Conservation (phyloP, 2,888 invertebrate species). For the Drosophila eohydei region DNA sequence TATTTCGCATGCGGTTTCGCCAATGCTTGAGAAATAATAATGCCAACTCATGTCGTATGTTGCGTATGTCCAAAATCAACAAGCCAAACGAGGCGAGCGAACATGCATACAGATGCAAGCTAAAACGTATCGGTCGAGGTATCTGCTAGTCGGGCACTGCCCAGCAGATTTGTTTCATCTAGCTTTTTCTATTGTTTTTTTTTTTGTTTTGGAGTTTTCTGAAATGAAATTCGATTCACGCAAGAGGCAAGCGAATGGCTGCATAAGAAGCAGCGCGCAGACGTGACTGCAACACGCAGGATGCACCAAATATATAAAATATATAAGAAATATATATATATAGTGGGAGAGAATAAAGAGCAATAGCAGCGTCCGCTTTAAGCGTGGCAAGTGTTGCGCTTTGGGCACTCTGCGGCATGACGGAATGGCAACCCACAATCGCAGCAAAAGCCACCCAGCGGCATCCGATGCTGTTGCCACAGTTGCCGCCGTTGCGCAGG, state of each 20-base stretch:
- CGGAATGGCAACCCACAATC: constrained; percentile 55
- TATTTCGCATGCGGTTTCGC: constrained; percentile 21
- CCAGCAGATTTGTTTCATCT: neutral
- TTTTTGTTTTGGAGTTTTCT: neutral
- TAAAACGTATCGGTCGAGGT: neutral
- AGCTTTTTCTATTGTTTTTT: neutral
- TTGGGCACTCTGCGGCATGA: constrained; percentile 68
- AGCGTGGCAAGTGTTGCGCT: constrained; percentile 67
- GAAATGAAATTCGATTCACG: constrained; percentile 25
- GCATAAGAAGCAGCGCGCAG: constrained; percentile 5
- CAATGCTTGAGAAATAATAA: constrained; percentile 4
- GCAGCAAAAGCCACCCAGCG: constrained; percentile 54
- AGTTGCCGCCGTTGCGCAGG: constrained; percentile 42
- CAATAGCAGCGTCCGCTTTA: constrained; percentile 5
- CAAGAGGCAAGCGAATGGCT: constrained; percentile 17
- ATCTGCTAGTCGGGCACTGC: neutral
- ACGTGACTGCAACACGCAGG: constrained; percentile 39
- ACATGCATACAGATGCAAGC: neutral
- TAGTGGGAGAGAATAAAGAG: neutral
- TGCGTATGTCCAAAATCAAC: constrained; percentile 55
- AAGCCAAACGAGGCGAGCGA: constrained; percentile 31
- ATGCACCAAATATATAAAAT: neutral
- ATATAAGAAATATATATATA: neutral
- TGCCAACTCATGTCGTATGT: constrained; percentile 25
- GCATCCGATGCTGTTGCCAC: constrained; percentile 24